These are phyloP conservation scores for Pithys albifrons DNA, from an alignment of 2,113 vertebrate species.

Conservation along the genomic window DNA sequence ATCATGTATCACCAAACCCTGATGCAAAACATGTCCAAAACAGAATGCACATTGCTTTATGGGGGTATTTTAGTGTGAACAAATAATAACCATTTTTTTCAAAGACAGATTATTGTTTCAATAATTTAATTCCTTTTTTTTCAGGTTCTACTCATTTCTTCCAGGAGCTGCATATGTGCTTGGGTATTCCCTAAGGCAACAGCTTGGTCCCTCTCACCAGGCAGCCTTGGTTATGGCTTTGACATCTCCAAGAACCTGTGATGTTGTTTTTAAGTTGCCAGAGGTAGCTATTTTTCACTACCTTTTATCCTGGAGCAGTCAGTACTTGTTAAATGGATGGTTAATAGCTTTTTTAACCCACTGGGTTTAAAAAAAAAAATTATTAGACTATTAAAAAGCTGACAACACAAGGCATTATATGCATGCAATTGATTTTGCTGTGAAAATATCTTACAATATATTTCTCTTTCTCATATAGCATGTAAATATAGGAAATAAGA, in stretches of 20 bases:
- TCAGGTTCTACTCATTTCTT: constrained; percentile 73
- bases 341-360: background rate
- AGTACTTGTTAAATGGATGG: background rate
- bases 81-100: background rate
- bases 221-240: constrained; percentile 71
- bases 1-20: background rate
- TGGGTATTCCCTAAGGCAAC: constrained; percentile 57
- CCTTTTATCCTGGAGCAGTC: background rate
- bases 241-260: constrained; percentile 68
- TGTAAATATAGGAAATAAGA: background rate
- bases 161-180: constrained; percentile 32
- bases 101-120: background rate
- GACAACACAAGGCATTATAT: background rate
- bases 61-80: background rate
- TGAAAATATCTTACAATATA: background rate
- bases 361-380: no score
- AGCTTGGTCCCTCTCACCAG: constrained; percentile 58
- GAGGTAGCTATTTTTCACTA: constrained; percentile 46
- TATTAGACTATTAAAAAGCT: background rate
- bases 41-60: background rate
- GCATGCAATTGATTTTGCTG: background rate
- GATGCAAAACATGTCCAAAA: background rate
- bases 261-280: constrained; percentile 74
- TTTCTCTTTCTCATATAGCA: background rate
- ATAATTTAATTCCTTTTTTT: background rate